Base-by-base conservation (phyloP, 2,797 vertebrate genomes). In the Eleutherodactylus coqui region DNA sequence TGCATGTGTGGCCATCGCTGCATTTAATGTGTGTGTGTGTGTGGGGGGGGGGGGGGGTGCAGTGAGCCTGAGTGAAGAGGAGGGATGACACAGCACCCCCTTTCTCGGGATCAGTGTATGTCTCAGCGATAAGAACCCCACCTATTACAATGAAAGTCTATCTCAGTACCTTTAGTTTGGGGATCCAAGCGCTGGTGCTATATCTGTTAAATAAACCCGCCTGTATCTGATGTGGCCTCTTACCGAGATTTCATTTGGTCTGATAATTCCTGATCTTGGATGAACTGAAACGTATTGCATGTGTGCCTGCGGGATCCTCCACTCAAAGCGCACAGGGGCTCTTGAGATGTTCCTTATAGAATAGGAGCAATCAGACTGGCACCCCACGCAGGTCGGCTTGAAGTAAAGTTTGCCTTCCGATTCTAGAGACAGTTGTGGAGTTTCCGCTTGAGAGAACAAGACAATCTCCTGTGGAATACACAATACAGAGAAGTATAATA, bases 221-320 rank as follows among this genome's bases (percentile, higher is more conserved):
- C 1, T 82, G 21, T n/a, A 13, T 5, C 29, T 36, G 19, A 10
- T 5, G n/a, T 83, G 45, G 34, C 45, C 2, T n/a, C 94, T 96
- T 91, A 98, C 98, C 89, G 92, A 89, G 83, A 88, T 95, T 90
- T 99, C 97, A 21, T 94, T 96, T 88, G 97, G 95, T 89, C 96
- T 95, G 72, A 99, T 94, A 77, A 95, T 85, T 13, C 96, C 97
- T 76, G 88, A 79, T 88, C 92, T 34, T 27, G 98, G 97, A 75
- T 91, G 90, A 64, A 98, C 97, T 38, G 89, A 93, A 86, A 99
- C 90, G 84, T 93, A 58, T 67, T 90, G 92, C 43, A 47, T 89
- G 89, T 96, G 91, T 19, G 91, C 84, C 41, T 92, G 90, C 45
- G 76, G 90, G 77, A 98, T 91, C 89, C 91, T 96, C 98, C 98